Percentiles rank a stretch among this genome's conserved stretches.
phyloP scores from a whole-genome alignment of 2,888 invertebrate genomes.

The Nudaria mundana region DNA sequence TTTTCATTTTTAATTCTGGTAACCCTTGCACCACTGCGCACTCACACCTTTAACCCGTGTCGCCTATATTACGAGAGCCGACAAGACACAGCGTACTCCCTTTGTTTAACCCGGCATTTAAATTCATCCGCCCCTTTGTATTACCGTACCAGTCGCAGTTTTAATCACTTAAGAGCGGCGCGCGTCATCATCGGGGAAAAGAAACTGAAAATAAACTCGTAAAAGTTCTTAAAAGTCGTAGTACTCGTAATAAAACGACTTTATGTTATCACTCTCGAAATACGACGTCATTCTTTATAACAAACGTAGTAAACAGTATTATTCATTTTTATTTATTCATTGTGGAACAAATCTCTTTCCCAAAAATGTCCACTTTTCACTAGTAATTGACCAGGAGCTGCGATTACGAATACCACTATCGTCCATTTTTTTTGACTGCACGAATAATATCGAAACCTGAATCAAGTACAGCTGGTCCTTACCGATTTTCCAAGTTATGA shows the following conservation, averaged over 20 bases:
- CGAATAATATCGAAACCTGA: too few relatives aligned
- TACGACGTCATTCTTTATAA: conserved; percentile 49
- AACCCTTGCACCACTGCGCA: not conserved
- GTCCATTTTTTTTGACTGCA: too few relatives aligned
- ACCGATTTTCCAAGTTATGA: too few relatives aligned
- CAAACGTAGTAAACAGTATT: too few relatives aligned
- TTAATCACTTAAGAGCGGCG: conserved; percentile 73
- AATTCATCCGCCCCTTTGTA: conserved; percentile 72
- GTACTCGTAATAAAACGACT: conserved; percentile 49
- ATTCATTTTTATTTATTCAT: too few relatives aligned
- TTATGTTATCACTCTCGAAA: conserved; percentile 42
- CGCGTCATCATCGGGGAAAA: conserved; percentile 8
- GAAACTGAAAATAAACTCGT: conserved; percentile 50
- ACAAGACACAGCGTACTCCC: not conserved
- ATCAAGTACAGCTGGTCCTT: too few relatives aligned
- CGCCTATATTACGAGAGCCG: conserved; percentile 4
- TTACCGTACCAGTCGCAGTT: conserved; percentile 57
- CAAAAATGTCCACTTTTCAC: too few relatives aligned
- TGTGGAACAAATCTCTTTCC: too few relatives aligned
- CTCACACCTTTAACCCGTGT: conserved; percentile 4
- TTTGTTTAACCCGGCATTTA: conserved; percentile 64
- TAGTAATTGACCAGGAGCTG: too few relatives aligned
- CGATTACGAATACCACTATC: too few relatives aligned
- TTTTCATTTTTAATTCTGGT: not conserved
- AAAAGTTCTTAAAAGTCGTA: conserved; percentile 46